phyloP scores from a whole-genome alignment of 2,113 vertebrate genomes.

The Onychorhynchus coronatus region DNA sequence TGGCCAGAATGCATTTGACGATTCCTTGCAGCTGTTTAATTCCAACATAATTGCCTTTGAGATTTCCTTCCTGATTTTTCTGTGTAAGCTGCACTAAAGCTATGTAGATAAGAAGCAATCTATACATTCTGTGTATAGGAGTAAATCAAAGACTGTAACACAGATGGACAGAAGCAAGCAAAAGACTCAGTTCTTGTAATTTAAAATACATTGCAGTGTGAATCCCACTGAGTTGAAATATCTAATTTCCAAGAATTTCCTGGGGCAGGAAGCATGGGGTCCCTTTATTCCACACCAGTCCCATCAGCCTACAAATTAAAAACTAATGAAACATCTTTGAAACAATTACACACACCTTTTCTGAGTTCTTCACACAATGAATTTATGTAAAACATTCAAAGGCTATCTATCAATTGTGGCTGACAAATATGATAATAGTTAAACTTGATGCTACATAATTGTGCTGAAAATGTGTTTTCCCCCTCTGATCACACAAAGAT shows the following conservation, averaged over 20 bases:
- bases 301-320: conserved; percentile 11
- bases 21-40: conserved; percentile 41
- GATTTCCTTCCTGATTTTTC: conserved; percentile 35
- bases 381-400: not conserved
- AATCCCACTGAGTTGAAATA: conserved; percentile 32
- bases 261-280: conserved; percentile 3
- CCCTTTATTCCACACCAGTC: not conserved
- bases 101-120: conserved; percentile 34
- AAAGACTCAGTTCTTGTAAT: not conserved
- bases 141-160: conserved; percentile 5
- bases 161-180: conserved; percentile 26
- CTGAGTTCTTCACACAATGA: not conserved
- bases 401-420: not conserved
- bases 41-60: conserved; percentile 45
- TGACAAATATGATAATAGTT: not conserved
- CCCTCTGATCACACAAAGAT: conserved; percentile 5
- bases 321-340: conserved; percentile 13
- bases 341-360: conserved; percentile 47
- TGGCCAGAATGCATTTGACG: not conserved
- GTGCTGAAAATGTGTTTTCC: not conserved
- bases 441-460: conserved; percentile 26
- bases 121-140: not conserved
- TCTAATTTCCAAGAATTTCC: conserved; percentile 40
- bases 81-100: conserved; percentile 19
- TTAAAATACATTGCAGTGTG: conserved; percentile 42